These are phyloP conservation scores for Pachypanchax playfairii DNA, from an alignment of 2,113 vertebrate species.

Conservation along the genomic window DNA sequence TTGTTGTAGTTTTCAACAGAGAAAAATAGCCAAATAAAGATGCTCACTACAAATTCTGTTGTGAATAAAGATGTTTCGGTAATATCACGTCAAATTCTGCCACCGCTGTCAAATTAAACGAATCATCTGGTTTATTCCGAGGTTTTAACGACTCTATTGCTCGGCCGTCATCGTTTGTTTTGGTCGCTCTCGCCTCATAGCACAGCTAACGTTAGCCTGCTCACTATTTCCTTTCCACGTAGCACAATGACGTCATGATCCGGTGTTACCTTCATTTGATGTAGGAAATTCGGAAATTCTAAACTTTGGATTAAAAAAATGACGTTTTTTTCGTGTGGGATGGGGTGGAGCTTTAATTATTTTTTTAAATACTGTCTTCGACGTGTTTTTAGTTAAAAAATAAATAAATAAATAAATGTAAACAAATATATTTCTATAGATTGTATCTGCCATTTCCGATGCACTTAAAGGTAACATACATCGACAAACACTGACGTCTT, in stretches of 20 bases:
- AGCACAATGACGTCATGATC: slow-evolving; percentile 60
- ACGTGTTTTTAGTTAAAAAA: not conserved
- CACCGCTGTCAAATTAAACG: not conserved
- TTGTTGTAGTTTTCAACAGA: slow-evolving; percentile 20
- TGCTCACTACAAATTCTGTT: not conserved
- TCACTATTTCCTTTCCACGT: slow-evolving; percentile 80
- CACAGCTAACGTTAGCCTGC: slow-evolving; percentile 51
- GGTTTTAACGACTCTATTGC: slow-evolving; percentile 9
- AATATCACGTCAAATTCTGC: not conserved
- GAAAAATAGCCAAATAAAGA: slow-evolving; percentile 2
- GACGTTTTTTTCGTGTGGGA: not conserved
- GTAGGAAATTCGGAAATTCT: not conserved
- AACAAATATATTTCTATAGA: no score
- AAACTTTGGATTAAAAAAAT: not conserved
- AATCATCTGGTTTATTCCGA: not conserved
- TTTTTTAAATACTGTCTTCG: not conserved
- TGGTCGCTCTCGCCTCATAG: slow-evolving; percentile 61
- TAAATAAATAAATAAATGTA: no score
- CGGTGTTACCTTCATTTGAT: not conserved
- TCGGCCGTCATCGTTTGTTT: slow-evolving; percentile 68
- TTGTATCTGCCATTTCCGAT: not conserved
- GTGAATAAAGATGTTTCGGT: not conserved
- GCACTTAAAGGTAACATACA: not conserved
- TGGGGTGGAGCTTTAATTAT: no score
- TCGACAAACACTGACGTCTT: no score